phyloP scores from a whole-genome alignment of 2,797 vertebrate species.

The Cottoperca gobio region DNA sequence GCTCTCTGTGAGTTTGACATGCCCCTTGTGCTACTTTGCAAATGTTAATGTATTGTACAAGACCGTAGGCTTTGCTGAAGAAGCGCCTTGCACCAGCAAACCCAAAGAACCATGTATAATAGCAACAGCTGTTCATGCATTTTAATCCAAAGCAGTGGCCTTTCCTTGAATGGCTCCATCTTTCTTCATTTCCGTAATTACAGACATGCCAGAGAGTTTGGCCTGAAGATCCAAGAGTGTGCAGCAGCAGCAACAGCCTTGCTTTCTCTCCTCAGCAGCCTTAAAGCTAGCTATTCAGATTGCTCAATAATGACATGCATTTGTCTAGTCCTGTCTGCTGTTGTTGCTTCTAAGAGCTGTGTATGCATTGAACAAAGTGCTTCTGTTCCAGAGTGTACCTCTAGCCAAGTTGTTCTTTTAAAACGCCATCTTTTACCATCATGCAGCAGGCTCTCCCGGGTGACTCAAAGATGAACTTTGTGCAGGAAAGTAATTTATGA shows the following conservation, averaged over 20 bases:
- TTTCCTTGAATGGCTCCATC: conserved; percentile 78
- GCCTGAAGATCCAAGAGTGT: conserved; percentile 62
- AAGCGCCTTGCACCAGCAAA: conserved; percentile 62
- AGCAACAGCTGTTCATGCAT: conserved; percentile 84
- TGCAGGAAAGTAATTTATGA: conserved; percentile 79
- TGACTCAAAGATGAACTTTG: conserved; percentile 77
- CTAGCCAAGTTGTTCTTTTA: conserved; percentile 72
- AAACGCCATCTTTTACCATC: conserved; percentile 74
- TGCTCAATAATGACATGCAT: conserved; percentile 82
- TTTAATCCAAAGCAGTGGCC: conserved; percentile 81
- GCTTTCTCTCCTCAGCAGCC: conserved; percentile 57
- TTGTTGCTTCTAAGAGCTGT: conserved; percentile 52
- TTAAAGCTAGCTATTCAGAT: conserved; percentile 72
- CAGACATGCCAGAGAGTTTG: conserved; percentile 68
- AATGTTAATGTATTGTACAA: conserved; percentile 67
- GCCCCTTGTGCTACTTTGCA: conserved; percentile 54
- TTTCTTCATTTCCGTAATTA: conserved; percentile 84
- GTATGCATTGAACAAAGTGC: conserved; percentile 71
- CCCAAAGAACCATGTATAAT: conserved; percentile 73
- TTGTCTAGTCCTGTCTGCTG: conserved; percentile 73
- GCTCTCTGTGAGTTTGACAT: conserved; percentile 44
- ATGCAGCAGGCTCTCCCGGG: conserved; percentile 66
- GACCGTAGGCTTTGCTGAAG: conserved; percentile 65
- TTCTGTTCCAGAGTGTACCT: conserved; percentile 77
- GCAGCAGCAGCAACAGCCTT: conserved; percentile 59